These are phyloP conservation scores for Tanytarsus gracilentus DNA, from an alignment of 2,888 invertebrate species.

Conservation along the genomic window DNA sequence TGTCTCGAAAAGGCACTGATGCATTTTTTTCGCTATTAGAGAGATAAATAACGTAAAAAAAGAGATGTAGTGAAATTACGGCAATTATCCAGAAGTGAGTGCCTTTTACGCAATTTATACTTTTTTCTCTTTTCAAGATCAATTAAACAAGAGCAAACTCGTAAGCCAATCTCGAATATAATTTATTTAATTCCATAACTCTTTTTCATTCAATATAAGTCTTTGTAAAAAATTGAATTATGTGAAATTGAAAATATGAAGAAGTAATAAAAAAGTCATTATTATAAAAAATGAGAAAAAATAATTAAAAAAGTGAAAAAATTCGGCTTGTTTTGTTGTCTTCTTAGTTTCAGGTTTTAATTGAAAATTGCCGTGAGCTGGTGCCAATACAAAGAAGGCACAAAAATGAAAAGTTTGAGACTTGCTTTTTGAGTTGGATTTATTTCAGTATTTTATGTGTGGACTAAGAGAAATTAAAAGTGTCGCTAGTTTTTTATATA, in stretches of 20 bases:
- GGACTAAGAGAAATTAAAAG: too few relatives aligned
- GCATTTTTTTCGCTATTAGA: neutral
- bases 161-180: slow-evolving; percentile 1
- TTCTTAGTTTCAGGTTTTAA: neutral
- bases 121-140: neutral
- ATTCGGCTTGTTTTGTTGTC: neutral
- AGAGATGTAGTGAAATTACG: neutral
- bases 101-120: too few relatives aligned
- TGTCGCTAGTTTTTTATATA: too few relatives aligned
- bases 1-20: neutral
- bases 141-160: neutral
- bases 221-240: neutral
- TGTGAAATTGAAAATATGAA: neutral
- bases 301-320: neutral
- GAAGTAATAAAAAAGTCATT: slow-evolving; percentile 2
- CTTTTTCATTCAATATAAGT: too few relatives aligned
- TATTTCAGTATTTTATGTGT: too few relatives aligned
- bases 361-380: neutral
- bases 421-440: too few relatives aligned
- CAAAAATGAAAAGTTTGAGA: too few relatives aligned
- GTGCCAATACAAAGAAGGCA: too few relatives aligned
- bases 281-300: neutral
- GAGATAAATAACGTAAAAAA: neutral
- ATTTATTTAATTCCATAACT: slow-evolving; percentile 3
- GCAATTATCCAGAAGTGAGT: neutral